phyloP scores from a whole-genome alignment of 1,140 invertebrate genomes.

The Lepidotrigona ventralis region DNA sequence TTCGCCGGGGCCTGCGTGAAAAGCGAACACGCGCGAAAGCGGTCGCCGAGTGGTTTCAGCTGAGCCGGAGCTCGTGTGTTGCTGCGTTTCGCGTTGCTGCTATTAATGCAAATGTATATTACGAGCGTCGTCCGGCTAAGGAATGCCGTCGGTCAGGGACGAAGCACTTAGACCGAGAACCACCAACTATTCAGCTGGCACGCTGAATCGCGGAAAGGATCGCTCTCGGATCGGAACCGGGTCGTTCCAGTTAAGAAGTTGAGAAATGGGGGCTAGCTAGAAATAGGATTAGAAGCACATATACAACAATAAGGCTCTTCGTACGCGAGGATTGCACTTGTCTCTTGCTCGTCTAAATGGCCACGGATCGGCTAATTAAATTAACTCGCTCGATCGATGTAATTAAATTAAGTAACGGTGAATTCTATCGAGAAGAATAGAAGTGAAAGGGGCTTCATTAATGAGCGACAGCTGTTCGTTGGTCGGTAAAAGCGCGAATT shows the following conservation, averaged over 20 bases:
- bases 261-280: background rate
- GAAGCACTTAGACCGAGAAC: conserved; percentile 54
- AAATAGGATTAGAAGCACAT: background rate
- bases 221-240: background rate
- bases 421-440: background rate
- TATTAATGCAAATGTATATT: conserved; percentile 65
- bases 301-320: background rate
- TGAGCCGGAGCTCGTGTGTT: background rate
- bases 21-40: background rate
- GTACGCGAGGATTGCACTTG: background rate
- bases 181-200: conserved; percentile 49
- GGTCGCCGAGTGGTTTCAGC: background rate
- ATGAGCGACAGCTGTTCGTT: background rate
- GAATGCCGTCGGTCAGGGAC: conserved; percentile 68
- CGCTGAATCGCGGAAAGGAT: background rate
- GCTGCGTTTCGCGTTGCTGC: conserved; percentile 51
- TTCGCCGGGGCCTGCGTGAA: background rate
- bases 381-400: too few relatives aligned
- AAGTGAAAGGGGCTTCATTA: background rate
- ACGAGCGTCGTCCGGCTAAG: conserved; percentile 52
- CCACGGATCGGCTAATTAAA: background rate
- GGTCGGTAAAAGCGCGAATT: background rate
- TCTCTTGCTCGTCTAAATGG: background rate
- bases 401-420: background rate
- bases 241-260: background rate